Evolutionary conservation across 1,140 invertebrate genomes (phyloP).

Genomic region (Drosophila simulans): DNA sequence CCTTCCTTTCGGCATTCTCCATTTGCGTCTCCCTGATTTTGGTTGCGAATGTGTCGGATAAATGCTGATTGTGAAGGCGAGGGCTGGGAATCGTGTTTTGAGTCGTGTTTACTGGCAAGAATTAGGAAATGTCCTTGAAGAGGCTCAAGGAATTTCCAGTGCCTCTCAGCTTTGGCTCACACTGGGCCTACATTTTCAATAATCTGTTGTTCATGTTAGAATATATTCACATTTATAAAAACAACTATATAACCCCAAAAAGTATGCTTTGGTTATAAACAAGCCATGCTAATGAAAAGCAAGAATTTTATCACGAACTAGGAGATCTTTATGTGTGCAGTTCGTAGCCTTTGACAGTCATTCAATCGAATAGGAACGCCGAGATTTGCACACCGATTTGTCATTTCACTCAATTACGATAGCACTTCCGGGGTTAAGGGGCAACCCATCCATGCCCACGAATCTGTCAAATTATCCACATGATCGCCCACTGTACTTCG

Average conservation of each 20-base stretch:
- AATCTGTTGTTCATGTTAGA: not conserved
- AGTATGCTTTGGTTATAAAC: not conserved
- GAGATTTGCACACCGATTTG: constrained; percentile 13
- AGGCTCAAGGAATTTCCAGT: not conserved
- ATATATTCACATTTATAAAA: too few species aligned
- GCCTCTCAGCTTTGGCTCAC: not conserved
- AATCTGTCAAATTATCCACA: constrained; percentile 55
- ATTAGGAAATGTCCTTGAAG: constrained; percentile 16
- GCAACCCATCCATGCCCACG: constrained; percentile 17
- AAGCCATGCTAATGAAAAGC: too few species aligned
- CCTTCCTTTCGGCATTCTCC: not conserved
- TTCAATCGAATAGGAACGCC: not conserved
- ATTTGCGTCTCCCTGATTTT: constrained; percentile 22
- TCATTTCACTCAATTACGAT: constrained; percentile 36
- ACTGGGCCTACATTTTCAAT: not conserved
- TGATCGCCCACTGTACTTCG: constrained; percentile 28
- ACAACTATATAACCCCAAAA: not conserved
- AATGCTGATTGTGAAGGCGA: constrained; percentile 29
- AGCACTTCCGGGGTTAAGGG: constrained; percentile 26
- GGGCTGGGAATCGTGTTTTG: constrained; percentile 26
- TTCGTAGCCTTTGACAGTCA: not conserved
- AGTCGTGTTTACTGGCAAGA: constrained; percentile 9
- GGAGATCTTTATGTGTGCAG: too few species aligned
- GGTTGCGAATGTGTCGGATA: constrained; percentile 18
- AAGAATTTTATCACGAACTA: not conserved